Conservation (phyloP, 2,797 vertebrate species). For the Phrynocephalus forsythii region DNA sequence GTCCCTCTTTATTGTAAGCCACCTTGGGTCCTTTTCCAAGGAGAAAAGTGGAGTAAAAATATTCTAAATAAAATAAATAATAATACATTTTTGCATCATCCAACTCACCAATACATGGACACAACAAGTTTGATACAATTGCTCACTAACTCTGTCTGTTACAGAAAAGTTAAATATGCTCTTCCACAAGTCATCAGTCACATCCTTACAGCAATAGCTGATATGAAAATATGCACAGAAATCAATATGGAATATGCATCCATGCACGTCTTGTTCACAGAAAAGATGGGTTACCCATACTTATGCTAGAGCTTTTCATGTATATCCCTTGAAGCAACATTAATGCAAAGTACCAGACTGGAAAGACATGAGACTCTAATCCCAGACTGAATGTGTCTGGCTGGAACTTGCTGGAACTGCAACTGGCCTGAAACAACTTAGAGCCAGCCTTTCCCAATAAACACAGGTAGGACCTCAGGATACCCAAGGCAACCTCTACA, state of each 20-base stretch:
- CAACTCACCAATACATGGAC: not conserved
- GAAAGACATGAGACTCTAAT: not conserved
- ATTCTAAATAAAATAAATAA: too few species aligned
- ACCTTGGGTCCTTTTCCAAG: too few species aligned
- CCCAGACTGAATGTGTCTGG: not conserved
- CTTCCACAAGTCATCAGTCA: not conserved
- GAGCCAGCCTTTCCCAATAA: not conserved
- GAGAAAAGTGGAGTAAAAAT: too few species aligned
- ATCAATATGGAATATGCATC: not conserved
- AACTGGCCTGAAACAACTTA: not conserved
- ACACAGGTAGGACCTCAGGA: not conserved
- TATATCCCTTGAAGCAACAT: not conserved
- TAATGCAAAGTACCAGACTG: not conserved
- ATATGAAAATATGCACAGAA: not conserved
- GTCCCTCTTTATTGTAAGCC: too few species aligned
- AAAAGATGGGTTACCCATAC: too few species aligned
- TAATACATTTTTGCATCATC: not conserved
- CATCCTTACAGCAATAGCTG: not conserved
- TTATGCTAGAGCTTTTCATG: not conserved
- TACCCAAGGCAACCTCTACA: not conserved
- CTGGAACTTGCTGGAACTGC: not conserved
- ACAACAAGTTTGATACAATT: not conserved
- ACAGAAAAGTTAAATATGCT: not conserved
- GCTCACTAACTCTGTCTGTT: not conserved
- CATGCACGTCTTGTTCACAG: not conserved